These are phyloP conservation scores for Andrena chrysosceles DNA, from an alignment of 2,888 invertebrate species.

Conservation along the genomic window DNA sequence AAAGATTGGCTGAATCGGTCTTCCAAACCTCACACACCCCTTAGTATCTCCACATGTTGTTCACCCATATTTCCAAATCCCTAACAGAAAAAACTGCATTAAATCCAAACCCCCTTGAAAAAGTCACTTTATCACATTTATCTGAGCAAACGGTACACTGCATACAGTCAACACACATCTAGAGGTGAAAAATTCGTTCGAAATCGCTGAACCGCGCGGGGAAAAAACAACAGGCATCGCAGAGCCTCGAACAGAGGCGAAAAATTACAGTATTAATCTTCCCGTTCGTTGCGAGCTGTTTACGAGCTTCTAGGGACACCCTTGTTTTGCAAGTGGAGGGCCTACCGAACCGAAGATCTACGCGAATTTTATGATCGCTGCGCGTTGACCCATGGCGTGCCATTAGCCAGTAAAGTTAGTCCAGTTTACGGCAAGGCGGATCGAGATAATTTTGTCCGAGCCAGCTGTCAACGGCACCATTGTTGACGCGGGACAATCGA, in stretches of 20 bases:
- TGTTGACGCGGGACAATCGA: slow-evolving; percentile 58
- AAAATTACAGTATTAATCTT: slow-evolving; percentile 32
- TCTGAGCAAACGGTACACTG: too few species aligned
- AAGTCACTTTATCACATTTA: too few species aligned
- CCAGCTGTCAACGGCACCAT: slow-evolving; percentile 43
- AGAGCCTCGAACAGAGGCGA: background rate
- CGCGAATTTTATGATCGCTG: background rate
- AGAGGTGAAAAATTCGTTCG: background rate
- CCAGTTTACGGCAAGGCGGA: background rate
- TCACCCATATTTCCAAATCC: too few species aligned
- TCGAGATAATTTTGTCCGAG: slow-evolving; percentile 49
- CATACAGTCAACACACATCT: too few species aligned
- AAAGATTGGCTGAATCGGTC: too few species aligned
- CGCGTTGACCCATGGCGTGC: background rate
- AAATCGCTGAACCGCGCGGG: background rate
- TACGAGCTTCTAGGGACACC: background rate
- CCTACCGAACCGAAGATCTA: background rate
- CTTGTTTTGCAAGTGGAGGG: background rate
- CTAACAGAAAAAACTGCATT: too few species aligned
- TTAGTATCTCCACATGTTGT: too few species aligned
- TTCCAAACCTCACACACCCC: too few species aligned
- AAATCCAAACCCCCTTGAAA: too few species aligned
- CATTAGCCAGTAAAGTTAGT: slow-evolving; percentile 13
- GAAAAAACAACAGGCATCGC: background rate
- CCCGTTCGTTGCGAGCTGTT: slow-evolving; percentile 47